These are phyloP conservation scores for Procavia capensis DNA, from an alignment of 2,113 vertebrate genomes.

Conservation along the genomic window DNA sequence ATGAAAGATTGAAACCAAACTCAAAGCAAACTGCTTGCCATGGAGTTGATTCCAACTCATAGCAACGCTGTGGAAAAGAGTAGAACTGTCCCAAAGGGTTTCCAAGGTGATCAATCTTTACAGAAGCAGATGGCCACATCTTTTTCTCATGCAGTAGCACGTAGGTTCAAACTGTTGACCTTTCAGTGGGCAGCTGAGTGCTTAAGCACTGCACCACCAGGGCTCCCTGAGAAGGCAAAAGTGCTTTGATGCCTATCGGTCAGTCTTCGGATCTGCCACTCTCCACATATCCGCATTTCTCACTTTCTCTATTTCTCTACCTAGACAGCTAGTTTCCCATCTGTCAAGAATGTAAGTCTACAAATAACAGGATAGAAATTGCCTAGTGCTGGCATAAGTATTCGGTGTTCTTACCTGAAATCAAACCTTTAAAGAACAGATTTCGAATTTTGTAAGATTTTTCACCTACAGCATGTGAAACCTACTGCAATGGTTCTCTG, in stretches of 20 bases:
- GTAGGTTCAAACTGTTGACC: too few species aligned
- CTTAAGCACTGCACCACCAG: too few species aligned
- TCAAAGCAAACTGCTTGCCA: too few species aligned
- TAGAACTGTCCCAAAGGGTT: too few species aligned
- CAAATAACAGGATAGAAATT: conserved; percentile 43
- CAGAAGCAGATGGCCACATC: too few species aligned
- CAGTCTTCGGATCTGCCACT: neutral
- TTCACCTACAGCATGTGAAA: neutral
- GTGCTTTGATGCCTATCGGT: neutral
- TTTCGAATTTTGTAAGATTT: neutral
- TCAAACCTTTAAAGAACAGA: conserved; percentile 19
- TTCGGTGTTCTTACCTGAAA: conserved; percentile 11
- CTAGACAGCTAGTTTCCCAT: neutral
- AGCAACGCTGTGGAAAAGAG: too few species aligned
- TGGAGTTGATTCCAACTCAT: too few species aligned
- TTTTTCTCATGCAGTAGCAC: too few species aligned
- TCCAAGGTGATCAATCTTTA: too few species aligned
- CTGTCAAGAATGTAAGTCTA: neutral
- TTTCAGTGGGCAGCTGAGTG: too few species aligned
- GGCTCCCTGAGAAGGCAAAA: neutral
- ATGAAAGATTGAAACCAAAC: too few species aligned
- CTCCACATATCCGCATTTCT: neutral
- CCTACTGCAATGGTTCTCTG: neutral
- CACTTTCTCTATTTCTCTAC: neutral
- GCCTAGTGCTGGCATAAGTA: neutral